Evolutionary conservation across 2,797 vertebrate genomes (phyloP).

Genomic region (Falco berigora): DNA sequence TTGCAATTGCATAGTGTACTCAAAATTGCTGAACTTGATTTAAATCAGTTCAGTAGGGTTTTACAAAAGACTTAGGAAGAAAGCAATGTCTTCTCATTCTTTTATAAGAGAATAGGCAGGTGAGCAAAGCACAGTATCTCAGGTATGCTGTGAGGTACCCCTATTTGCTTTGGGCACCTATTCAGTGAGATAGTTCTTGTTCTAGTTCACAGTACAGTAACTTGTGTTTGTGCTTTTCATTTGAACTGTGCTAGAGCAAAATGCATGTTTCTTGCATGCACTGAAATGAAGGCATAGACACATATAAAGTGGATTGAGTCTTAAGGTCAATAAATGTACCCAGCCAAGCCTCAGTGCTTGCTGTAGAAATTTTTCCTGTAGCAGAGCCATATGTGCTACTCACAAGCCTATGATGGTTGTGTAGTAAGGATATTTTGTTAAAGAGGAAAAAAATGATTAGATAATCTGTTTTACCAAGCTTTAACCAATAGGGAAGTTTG

Average conservation of each 20-base stretch:
- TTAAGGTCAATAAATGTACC: neutral
- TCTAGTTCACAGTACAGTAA: neutral
- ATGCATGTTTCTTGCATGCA: neutral
- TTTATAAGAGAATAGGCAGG: neutral
- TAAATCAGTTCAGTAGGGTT: neutral
- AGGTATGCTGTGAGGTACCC: neutral
- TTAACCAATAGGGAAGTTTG: neutral
- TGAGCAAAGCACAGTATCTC: neutral
- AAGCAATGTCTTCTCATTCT: neutral
- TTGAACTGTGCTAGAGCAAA: neutral
- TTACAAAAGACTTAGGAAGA: neutral
- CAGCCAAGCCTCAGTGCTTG: neutral
- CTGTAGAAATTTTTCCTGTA: neutral
- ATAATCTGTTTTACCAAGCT: neutral
- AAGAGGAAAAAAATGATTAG: neutral
- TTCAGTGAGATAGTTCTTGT: neutral
- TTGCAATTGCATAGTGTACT: neutral
- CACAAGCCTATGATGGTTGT: neutral
- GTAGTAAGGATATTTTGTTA: neutral
- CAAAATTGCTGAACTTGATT: neutral
- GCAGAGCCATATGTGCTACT: neutral
- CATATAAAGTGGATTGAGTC: neutral
- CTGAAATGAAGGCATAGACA: neutral
- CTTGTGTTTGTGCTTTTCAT: neutral
- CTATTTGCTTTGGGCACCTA: rapidly evolving